Evolutionary conservation across 2,888 invertebrate species (phyloP).

Genomic region (Himalopsyche kuldschensis): DNA sequence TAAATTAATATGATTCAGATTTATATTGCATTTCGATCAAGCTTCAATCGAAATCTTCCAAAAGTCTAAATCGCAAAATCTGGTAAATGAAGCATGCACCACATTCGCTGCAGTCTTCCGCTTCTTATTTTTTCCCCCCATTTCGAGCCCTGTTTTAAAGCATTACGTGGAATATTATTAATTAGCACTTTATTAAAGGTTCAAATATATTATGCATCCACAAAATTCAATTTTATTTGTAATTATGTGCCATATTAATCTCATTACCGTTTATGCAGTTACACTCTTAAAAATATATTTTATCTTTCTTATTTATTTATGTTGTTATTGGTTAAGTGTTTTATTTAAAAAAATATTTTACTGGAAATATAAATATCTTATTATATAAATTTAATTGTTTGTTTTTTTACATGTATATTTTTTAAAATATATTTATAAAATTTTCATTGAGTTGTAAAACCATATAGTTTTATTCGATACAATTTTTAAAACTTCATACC

Average conservation of each 20-base stretch:
- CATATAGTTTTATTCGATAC: too few species aligned
- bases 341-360: background rate
- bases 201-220: background rate
- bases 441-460: too few species aligned
- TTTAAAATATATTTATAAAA: too few species aligned
- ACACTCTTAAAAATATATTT: background rate
- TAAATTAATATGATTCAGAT: too few species aligned
- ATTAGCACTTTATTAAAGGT: background rate
- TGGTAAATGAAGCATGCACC: too few species aligned
- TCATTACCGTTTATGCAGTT: background rate
- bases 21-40: too few species aligned
- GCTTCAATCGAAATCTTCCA: too few species aligned
- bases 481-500: too few species aligned
- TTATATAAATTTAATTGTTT: background rate
- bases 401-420: too few species aligned
- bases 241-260: background rate
- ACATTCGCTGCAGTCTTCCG: too few species aligned
- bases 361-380: background rate
- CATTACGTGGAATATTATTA: background rate
- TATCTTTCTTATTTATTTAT: background rate
- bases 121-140: too few species aligned
- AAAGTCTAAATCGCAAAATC: too few species aligned
- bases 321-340: background rate
- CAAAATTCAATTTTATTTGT: background rate
- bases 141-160: background rate